Base-by-base conservation (phyloP, 2,888 invertebrate species). In the Morpho helenor region DNA sequence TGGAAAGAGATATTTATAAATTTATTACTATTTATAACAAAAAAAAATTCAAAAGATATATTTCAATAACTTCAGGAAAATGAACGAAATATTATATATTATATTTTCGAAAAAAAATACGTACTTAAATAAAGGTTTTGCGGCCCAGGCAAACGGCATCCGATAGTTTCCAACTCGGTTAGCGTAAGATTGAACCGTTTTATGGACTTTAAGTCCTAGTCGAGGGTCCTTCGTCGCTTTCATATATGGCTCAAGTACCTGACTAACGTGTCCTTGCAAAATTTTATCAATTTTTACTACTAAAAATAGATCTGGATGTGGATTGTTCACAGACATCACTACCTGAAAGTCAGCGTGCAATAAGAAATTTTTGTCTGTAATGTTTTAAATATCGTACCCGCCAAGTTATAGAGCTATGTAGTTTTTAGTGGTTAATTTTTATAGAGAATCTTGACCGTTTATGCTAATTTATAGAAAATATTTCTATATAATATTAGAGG, bases 71-170 rank as follows among this genome's bases (percentile, higher is more conserved):
- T 31, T 31, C 31, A 31, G 31, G 31, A 31, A 31, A 31, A 31
- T 31, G 31, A 31, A 31, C 2, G 1, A 31, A 31, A 5, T 3
- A 31, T 2, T 31, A 31, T 16, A 16, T 31, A 31, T 3, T 31
- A 31, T 31, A 31, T 3, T 31, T 31, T 31, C 2, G 31, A 31
- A 31, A 43, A 52, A n/a, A 31, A 31, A 43, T 8, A 42, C 68
- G 68, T 71, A 84, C 84, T 92, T 92, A 85, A 97, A 97, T 56
- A 98, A 86, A 40, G 97, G 97, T 68, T 96, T 94, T 0, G 97
- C 98, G 22, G 97, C 94, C 98, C 98, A 99, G n/a, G 96, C 98
- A 82, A 99, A 98, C 1, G 98, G 98, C 97, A 98, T 98, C 64
- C 97, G 93, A 78, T 97, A 98, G 71, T 95, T 95, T 3, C 97